phyloP scores from a whole-genome alignment of 2,113 vertebrate genomes.

The Ardeotis arabs region DNA sequence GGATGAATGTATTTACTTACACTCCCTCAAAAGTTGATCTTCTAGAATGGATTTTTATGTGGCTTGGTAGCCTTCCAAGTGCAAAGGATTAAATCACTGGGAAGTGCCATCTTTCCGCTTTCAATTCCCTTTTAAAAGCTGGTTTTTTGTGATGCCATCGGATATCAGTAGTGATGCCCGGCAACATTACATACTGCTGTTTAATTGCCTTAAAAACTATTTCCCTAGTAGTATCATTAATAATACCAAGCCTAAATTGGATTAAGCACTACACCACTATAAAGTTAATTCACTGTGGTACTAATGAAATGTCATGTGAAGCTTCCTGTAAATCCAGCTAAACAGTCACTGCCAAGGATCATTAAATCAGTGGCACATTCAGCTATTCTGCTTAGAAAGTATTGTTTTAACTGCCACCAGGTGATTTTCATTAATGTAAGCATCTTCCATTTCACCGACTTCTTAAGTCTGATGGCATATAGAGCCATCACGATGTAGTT shows the following conservation, averaged over 20 bases:
- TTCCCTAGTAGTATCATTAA: slow-evolving; percentile 69
- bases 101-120: slow-evolving; percentile 52
- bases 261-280: slow-evolving; percentile 70
- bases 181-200: slow-evolving; percentile 66
- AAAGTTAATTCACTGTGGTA: slow-evolving; percentile 76
- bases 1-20: slow-evolving; percentile 38
- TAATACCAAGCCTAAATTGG: slow-evolving; percentile 70
- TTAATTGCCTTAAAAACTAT: slow-evolving; percentile 76
- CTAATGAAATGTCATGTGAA: slow-evolving; percentile 73
- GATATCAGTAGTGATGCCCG: slow-evolving; percentile 56
- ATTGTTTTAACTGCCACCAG: slow-evolving; percentile 69
- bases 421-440: slow-evolving; percentile 61
- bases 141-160: slow-evolving; percentile 55
- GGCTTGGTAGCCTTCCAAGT: slow-evolving; percentile 59
- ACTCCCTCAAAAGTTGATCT: slow-evolving; percentile 17
- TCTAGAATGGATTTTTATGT: slow-evolving; percentile 32
- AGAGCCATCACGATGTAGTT: background rate
- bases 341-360: slow-evolving; percentile 66
- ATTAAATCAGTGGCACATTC: slow-evolving; percentile 67
- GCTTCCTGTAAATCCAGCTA: slow-evolving; percentile 73
- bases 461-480: background rate
- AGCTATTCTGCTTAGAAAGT: slow-evolving; percentile 54
- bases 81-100: slow-evolving; percentile 57
- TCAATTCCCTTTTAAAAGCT: slow-evolving; percentile 28
- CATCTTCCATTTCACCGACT: slow-evolving; percentile 20